Conservation (phyloP, 2,888 invertebrate genomes). For the Cataglyphis cursor region DNA sequence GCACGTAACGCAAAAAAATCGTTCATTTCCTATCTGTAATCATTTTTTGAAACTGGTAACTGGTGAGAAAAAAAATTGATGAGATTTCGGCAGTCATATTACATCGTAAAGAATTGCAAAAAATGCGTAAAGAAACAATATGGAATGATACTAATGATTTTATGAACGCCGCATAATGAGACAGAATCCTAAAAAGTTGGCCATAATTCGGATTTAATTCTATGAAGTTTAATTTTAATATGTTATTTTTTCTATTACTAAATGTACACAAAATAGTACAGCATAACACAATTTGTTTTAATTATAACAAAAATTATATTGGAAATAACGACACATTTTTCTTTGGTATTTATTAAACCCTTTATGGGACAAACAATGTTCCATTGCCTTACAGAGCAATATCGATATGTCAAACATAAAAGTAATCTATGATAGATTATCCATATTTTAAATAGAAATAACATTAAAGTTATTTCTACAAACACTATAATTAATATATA, state of each 20-base stretch:
- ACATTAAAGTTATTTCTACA: not conserved
- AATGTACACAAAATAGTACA: not conserved
- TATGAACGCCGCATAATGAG: not conserved
- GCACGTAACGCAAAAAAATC: not conserved
- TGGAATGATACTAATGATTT: not conserved
- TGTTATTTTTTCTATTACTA: not conserved
- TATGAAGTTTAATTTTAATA: not conserved
- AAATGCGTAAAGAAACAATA: slow-evolving; percentile 16
- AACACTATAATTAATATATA: not conserved
- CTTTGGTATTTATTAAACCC: not conserved
- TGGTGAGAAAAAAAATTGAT: not conserved
- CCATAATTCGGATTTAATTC: slow-evolving; percentile 4
- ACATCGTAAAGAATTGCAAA: not conserved
- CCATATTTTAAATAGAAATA: slow-evolving; percentile 4
- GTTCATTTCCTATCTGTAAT: not conserved
- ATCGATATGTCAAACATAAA: not conserved
- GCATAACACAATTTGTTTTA: not conserved
- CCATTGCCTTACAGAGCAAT: not conserved
- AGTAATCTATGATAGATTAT: not conserved
- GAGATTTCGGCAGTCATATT: slow-evolving; percentile 7
- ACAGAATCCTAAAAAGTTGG: not conserved
- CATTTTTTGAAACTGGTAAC: not conserved
- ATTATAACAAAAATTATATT: slow-evolving; percentile 2
- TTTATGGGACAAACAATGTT: not conserved
- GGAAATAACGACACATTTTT: not conserved